Conservation (phyloP, 2,888 invertebrate species). For the Coremacera marginata region DNA sequence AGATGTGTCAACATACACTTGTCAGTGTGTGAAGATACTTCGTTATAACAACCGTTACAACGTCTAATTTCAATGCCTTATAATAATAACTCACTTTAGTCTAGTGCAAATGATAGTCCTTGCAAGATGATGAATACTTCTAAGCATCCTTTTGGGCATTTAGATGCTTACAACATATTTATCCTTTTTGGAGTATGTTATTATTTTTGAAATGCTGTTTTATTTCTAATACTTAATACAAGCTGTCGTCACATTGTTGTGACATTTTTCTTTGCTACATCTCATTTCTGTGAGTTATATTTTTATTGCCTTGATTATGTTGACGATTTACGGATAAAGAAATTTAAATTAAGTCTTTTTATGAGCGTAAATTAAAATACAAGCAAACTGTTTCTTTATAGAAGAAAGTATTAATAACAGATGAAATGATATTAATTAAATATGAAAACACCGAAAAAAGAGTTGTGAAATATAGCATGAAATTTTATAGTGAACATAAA, state of each 20-base stretch:
- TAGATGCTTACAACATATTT: neutral
- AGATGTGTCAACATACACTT: too few species aligned
- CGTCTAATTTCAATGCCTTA: neutral
- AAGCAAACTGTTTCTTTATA: too few species aligned
- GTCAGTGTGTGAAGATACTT: too few species aligned
- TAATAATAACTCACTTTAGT: conserved; percentile 25
- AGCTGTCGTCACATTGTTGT: conserved; percentile 51
- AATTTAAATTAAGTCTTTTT: conserved; percentile 7
- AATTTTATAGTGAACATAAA: too few species aligned
- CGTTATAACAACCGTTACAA: too few species aligned
- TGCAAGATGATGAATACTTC: conserved; percentile 17
- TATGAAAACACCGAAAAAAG: too few species aligned
- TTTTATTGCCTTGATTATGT: conserved; percentile 27
- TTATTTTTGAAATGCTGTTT: neutral
- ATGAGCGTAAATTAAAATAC: neutral
- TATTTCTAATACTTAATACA: neutral
- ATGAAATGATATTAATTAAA: too few species aligned
- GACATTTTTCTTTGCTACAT: conserved; percentile 42
- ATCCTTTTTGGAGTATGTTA: neutral
- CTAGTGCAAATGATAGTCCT: conserved; percentile 2
- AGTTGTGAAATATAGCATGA: too few species aligned
- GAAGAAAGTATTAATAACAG: too few species aligned
- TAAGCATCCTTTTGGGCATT: neutral
- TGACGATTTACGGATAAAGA: neutral
- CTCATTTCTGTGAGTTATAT: conserved; percentile 30